Conservation (phyloP, 1,140 invertebrate genomes). For the Pararge aegeria region DNA sequence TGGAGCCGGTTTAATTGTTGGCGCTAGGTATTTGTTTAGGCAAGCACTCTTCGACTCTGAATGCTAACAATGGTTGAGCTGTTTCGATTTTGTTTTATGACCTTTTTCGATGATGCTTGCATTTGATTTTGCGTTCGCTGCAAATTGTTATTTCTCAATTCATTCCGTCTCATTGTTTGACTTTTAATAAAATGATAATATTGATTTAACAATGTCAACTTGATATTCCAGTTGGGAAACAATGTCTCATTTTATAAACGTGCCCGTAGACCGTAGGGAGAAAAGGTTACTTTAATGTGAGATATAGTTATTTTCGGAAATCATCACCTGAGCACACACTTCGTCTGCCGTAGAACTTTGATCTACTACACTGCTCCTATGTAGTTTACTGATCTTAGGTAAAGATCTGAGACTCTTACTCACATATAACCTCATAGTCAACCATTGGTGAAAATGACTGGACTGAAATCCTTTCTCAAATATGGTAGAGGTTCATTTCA, state of each 20-base stretch:
- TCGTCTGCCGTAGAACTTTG: no score
- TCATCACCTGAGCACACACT: no score
- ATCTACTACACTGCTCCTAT: no score
- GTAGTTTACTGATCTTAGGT: no score
- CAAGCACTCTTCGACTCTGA: constrained; percentile 30
- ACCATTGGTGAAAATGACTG: no score
- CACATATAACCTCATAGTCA: no score
- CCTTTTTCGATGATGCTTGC: constrained; percentile 22
- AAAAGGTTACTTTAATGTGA: neutral
- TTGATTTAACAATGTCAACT: neutral
- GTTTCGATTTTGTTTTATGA: constrained; percentile 21
- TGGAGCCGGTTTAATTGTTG: constrained; percentile 39
- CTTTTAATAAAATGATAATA: constrained; percentile 6
- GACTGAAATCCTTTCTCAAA: no score
- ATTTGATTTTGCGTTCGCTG: constrained; percentile 20
- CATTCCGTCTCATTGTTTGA: neutral
- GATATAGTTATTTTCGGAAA: no score
- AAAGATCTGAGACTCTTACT: no score
- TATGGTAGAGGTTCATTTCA: no score
- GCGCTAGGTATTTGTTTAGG: constrained; percentile 38
- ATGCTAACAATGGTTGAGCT: constrained; percentile 28
- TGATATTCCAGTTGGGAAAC: neutral
- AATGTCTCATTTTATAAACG: neutral
- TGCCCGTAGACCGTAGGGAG: constrained; percentile 1
- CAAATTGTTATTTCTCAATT: constrained; percentile 16